phyloP scores from a whole-genome alignment of 2,113 vertebrate species.

The Microcebus jonahi region DNA sequence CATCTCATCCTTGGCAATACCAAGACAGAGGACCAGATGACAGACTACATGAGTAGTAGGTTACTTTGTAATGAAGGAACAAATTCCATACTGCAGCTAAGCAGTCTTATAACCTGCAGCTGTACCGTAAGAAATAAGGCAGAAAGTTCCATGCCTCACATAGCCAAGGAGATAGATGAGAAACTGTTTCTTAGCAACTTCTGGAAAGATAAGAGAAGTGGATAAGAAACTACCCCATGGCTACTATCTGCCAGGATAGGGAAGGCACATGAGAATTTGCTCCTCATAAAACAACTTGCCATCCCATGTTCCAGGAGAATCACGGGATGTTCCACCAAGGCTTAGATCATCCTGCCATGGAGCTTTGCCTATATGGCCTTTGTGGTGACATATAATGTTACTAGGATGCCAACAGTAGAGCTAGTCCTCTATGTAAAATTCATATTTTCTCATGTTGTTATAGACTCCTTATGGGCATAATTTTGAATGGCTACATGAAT shows the following conservation, averaged over 20 bases:
- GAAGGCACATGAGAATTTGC: background rate
- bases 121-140: background rate
- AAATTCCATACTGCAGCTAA: background rate
- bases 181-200: background rate
- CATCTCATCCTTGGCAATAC: background rate
- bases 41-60: background rate
- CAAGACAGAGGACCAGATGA: background rate
- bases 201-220: background rate
- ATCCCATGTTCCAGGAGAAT: background rate
- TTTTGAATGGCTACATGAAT: slow-evolving; percentile 30
- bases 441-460: background rate
- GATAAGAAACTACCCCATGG: background rate
- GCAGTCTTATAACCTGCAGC: background rate
- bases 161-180: background rate
- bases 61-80: background rate
- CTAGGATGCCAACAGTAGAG: background rate
- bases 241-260: background rate
- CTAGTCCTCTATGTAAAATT: background rate
- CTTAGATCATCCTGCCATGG: background rate
- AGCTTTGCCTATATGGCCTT: background rate
- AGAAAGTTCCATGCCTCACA: background rate
- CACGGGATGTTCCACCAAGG: background rate
- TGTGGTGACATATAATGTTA: background rate
- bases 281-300: background rate
- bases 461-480: background rate